Base-by-base conservation (phyloP, 2,888 invertebrate species). In the Exephanes ischioxanthus region DNA sequence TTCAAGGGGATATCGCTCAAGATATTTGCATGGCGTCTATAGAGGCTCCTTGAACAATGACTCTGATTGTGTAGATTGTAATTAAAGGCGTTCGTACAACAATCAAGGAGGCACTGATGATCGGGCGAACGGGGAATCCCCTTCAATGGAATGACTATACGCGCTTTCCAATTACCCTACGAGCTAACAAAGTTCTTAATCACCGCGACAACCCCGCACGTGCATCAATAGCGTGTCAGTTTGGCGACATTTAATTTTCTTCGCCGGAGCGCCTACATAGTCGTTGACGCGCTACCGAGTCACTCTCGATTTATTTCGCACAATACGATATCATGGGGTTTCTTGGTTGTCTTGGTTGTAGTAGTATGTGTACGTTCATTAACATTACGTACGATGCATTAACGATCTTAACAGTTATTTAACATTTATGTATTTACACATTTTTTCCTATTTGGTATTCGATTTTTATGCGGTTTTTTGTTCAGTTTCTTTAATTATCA, bases 21-120 rank as follows among this genome's bases (percentile, higher is more conserved):
- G 77, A 81, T 71, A 84, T 81, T 73, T 73, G 55, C 73, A 73
- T 68, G 75, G 73, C 73, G 61, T 70, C 81, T 55, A 4, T 19
- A 0, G 55, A 63, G 30, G 66, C 53, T 81, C 37, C 41, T 71
- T 51, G 75, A 86, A 90, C 90, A 88, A 89, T 88, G 85, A 86
- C 76, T 82, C 83, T 88, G 86, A 90, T 90, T 88, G 86, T 88
- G 86, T 87, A 82, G 79, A 87, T 88, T 86, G 87, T 88, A 89
- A 89, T 88, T 89, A 82, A 88, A 88, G 87, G 70, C 51, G 68
- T 75, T 66, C 26, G 78, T 11, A 77, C 63, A 78, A 82, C 78
- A 82, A 85, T 85, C 81, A 78, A 68, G 78, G 81, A 79, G n/a
- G 45, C 81, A 72, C 14, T 78, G 75, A 85, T 85, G 81, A 85